A percentile compares a stretch with the other conserved stretches of the same genome.
These are phyloP conservation scores for Medauroidea extradentata DNA, from an alignment of 1,140 invertebrate genomes.

Conservation along the genomic window DNA sequence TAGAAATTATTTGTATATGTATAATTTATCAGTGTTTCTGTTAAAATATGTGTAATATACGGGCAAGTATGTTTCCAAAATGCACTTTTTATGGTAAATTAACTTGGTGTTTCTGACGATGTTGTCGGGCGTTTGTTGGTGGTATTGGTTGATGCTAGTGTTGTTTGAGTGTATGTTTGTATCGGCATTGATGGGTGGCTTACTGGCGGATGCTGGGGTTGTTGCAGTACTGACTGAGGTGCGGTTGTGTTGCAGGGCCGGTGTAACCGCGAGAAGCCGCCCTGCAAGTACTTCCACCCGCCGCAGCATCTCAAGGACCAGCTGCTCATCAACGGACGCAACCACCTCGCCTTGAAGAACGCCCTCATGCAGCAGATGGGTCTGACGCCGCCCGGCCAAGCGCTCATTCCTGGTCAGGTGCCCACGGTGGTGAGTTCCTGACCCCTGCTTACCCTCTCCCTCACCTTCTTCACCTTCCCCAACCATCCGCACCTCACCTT, in stretches of 20 bases:
- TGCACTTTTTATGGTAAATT: too few relatives aligned
- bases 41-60: too few relatives aligned
- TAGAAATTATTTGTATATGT: too few relatives aligned
- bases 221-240: too few relatives aligned
- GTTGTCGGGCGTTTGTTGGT: too few relatives aligned
- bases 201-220: too few relatives aligned
- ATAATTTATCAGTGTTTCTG: too few relatives aligned
- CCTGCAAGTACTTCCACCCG: constrained; percentile 99
- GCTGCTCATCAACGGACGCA: constrained; percentile 97
- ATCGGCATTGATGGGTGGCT: too few relatives aligned
- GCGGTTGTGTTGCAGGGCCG: constrained; percentile 86
- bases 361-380: constrained; percentile 95
- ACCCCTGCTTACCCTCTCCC: background rate
- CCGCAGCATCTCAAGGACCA: constrained; percentile 99
- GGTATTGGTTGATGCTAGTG: too few relatives aligned
- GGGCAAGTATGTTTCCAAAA: too few relatives aligned
- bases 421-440: constrained; percentile 74
- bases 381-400: constrained; percentile 72
- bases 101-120: too few relatives aligned
- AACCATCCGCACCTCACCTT: background rate
- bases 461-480: background rate
- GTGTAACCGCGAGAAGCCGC: constrained; percentile 99
- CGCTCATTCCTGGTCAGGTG: constrained; percentile 83
- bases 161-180: too few relatives aligned
- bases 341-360: constrained; percentile 97